These are phyloP conservation scores for Lepus europaeus DNA, from an alignment of 2,113 vertebrate genomes.

Conservation along the genomic window DNA sequence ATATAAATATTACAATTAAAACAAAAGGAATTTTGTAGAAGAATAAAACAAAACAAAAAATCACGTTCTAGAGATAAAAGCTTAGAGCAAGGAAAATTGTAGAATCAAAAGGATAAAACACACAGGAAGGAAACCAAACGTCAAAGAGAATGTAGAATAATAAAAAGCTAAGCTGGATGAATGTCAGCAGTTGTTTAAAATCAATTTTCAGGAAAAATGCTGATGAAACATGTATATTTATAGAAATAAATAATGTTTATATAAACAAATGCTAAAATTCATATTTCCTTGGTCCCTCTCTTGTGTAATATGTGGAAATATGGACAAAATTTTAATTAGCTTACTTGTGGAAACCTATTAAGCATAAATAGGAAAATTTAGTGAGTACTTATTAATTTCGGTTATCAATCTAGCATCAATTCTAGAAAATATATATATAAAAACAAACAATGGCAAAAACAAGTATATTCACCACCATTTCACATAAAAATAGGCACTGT, in stretches of 20 bases:
- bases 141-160: background rate
- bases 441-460: too few relatives aligned
- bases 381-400: background rate
- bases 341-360: background rate
- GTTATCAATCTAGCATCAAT: background rate
- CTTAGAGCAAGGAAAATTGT: background rate
- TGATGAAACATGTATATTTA: background rate
- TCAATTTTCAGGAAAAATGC: background rate
- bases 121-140: background rate
- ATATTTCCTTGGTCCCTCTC: background rate
- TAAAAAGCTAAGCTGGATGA: conserved; percentile 2
- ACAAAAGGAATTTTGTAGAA: background rate
- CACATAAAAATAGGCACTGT: too few relatives aligned
- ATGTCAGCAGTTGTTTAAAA: background rate
- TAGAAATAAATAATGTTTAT: background rate
- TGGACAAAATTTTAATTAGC: background rate
- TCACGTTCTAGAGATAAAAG: background rate
- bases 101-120: background rate
- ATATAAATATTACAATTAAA: too few relatives aligned
- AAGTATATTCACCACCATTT: too few relatives aligned
- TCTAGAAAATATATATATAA: background rate
- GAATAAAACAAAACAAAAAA: too few relatives aligned
- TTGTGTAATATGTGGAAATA: background rate
- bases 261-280: background rate
- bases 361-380: background rate